Evolutionary conservation across 1,140 invertebrate genomes (phyloP), one percentile per base, ranked within the genome.

Genomic region (Copidosoma floridanum): DNA sequence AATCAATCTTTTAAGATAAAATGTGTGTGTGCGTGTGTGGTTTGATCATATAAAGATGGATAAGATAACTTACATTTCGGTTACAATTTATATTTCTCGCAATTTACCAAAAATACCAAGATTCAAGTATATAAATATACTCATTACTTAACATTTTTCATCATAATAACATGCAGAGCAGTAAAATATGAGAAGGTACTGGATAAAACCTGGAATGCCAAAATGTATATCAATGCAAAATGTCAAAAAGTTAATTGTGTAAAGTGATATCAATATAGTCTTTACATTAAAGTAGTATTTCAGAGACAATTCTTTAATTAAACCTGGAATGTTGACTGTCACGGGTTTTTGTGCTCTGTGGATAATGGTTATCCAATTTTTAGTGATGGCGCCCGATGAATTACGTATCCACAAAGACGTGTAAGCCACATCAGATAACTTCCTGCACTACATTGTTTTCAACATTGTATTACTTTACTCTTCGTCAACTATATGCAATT

Each of bases 301-400:
- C 1, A 65, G 35, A 40, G 63, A 65, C 27, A 65, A 53, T 43
- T 47, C 41, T 48, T 46, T 37, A 26, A 65, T 58, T 14, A 59
- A 12, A 16, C 32, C 10, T 10, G 38, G 56, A 24, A 65, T 58
- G 0, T 32, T 43, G 5, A 65, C 11, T 16, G 37, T 40, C 6
- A 57, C 32, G 23, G 63, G 54, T 14, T 44, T 18, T 4, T 65
- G 57, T 3, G 27, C 20, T 23, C 37, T 57, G 24, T 27, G 48
- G 35, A 12, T 29, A 4, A 64, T 53, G 40, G 37, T 26, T 10
- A 57, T 14, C 40, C 46, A 57, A 21, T 64, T 51, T 57, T 53
- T 64, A 26, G 41, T 27, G 8, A 64, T 20, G n/a, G n/a, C n/a
- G 7, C n/a, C 23, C 38, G 52, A 21, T 18, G 41, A 37, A 11